Percentiles rank a stretch among this genome's conserved stretches.
These are phyloP conservation scores for Drosophila nr. perissopoda DNA, from an alignment of 2,888 invertebrate species.

Conservation along the genomic window DNA sequence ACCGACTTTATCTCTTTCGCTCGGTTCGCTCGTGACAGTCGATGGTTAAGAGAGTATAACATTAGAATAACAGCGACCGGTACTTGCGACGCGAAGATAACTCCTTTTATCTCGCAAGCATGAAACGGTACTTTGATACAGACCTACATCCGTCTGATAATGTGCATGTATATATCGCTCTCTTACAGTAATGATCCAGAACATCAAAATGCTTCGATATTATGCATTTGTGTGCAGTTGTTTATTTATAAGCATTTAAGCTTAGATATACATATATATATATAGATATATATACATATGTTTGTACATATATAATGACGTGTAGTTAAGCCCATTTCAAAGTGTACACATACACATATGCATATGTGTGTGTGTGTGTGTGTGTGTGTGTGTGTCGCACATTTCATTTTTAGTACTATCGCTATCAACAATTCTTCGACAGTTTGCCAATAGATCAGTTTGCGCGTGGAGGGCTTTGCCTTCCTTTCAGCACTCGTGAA, in stretches of 20 bases:
- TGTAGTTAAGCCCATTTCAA: constrained; percentile 19
- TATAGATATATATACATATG: constrained; percentile 5
- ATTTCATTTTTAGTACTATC: constrained; percentile 58
- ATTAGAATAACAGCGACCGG: constrained; percentile 7
- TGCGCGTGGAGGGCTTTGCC: constrained; percentile 74
- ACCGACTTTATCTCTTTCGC: constrained; percentile 66
- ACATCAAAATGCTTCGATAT: constrained; percentile 19
- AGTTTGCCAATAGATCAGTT: constrained; percentile 81
- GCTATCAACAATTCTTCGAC: constrained; percentile 79
- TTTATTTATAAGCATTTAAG: constrained; percentile 35
- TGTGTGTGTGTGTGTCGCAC: not conserved
- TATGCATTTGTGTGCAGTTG: constrained; percentile 30
- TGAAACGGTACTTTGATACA: constrained; percentile 11
- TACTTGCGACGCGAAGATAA: not conserved
- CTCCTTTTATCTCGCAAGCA: constrained; percentile 7
- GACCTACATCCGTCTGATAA: constrained; percentile 1
- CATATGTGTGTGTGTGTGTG: not conserved
- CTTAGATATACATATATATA: constrained; percentile 1
- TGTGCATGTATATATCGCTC: constrained; percentile 11
- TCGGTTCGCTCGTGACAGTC: constrained; percentile 23
- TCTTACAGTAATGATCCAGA: constrained; percentile 33
- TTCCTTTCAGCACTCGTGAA: constrained; percentile 40
- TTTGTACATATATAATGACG: not conserved
- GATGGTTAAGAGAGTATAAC: constrained; percentile 47
- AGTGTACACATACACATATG: constrained; percentile 2